Evolutionary conservation across 2,797 vertebrate species (phyloP).

Genomic region (Crocodylus rhombifer): DNA sequence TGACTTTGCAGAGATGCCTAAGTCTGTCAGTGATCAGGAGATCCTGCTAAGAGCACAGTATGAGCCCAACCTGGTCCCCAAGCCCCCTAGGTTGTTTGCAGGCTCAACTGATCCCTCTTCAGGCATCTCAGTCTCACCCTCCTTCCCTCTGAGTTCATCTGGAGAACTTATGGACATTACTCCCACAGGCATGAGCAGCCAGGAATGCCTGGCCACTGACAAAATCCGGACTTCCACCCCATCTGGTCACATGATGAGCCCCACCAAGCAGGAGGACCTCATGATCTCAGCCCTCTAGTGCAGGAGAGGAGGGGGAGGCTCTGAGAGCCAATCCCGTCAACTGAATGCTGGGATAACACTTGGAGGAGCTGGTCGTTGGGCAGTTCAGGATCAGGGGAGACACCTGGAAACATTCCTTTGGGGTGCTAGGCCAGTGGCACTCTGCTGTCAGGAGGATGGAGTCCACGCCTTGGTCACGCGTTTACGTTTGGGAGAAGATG

Average conservation of each 20-base stretch:
- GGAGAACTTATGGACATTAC: slow-evolving; percentile 98
- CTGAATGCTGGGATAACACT: slow-evolving; percentile 40
- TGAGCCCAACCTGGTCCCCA: slow-evolving; percentile 96
- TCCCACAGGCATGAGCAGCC: slow-evolving; percentile 87
- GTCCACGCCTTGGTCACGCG: background rate
- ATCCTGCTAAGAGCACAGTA: slow-evolving; percentile 94
- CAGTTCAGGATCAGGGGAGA: slow-evolving; percentile 20
- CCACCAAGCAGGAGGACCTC: slow-evolving; percentile 84
- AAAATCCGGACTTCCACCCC: slow-evolving; percentile 89
- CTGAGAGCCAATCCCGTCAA: slow-evolving; percentile 36
- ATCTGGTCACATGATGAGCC: slow-evolving; percentile 74
- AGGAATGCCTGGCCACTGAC: slow-evolving; percentile 89
- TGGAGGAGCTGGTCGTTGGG: slow-evolving; percentile 53
- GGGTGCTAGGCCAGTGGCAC: background rate
- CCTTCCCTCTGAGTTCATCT: slow-evolving; percentile 95
- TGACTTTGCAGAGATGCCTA: slow-evolving; percentile 87
- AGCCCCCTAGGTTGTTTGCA: slow-evolving; percentile 95
- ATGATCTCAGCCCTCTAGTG: slow-evolving; percentile 85
- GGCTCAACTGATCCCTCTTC: slow-evolving; percentile 96
- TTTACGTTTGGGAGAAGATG: slow-evolving; percentile 25
- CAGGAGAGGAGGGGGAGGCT: background rate
- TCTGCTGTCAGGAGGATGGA: slow-evolving; percentile 7
- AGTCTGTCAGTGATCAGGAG: slow-evolving; percentile 88
- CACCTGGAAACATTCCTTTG: slow-evolving; percentile 32
- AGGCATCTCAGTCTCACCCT: slow-evolving; percentile 97